These are phyloP conservation scores for Drosophila willistoni DNA, from an alignment of 1,140 invertebrate genomes.

Conservation along the genomic window DNA sequence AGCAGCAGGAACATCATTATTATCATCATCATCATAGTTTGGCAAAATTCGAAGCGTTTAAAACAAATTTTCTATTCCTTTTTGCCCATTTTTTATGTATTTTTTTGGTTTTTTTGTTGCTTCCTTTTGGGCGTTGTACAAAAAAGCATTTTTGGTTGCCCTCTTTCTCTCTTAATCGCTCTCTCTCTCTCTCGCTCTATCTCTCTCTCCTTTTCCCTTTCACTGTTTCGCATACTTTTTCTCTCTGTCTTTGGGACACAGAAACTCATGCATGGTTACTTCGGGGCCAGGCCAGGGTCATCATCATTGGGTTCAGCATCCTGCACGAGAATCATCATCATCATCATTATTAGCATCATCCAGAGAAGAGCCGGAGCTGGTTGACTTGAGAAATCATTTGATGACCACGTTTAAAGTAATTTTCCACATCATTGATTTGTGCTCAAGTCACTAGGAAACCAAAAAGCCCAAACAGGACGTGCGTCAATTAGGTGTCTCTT, in stretches of 20 bases:
- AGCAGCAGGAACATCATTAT: slow-evolving; percentile 1
- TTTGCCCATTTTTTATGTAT: neutral
- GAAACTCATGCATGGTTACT: slow-evolving; percentile 28
- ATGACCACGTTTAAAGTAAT: slow-evolving; percentile 62
- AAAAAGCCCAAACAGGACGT: slow-evolving; percentile 42
- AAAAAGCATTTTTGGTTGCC: slow-evolving; percentile 12
- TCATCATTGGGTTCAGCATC: neutral
- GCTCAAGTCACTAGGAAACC: slow-evolving; percentile 40
- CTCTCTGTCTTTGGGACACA: neutral
- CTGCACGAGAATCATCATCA: neutral
- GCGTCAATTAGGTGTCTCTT: slow-evolving; percentile 56
- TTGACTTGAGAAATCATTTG: slow-evolving; percentile 14
- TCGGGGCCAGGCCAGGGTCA: slow-evolving; percentile 12
- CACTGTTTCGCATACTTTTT: too few relatives aligned
- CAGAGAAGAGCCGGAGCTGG: slow-evolving; percentile 1
- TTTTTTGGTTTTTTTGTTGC: slow-evolving; percentile 8
- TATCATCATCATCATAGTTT: slow-evolving; percentile 17
- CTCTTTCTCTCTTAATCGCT: neutral
- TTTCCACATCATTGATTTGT: slow-evolving; percentile 69
- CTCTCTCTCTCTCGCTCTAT: neutral
- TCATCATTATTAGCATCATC: neutral
- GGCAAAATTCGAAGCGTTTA: slow-evolving; percentile 27
- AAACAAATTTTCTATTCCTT: slow-evolving; percentile 32
- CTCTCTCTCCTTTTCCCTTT: neutral
- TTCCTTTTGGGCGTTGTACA: slow-evolving; percentile 16